These are phyloP conservation scores for Sanderia malayensis DNA, from an alignment of 30 jellyfish, hydroid and myxozoan species.

Conservation along the genomic window DNA sequence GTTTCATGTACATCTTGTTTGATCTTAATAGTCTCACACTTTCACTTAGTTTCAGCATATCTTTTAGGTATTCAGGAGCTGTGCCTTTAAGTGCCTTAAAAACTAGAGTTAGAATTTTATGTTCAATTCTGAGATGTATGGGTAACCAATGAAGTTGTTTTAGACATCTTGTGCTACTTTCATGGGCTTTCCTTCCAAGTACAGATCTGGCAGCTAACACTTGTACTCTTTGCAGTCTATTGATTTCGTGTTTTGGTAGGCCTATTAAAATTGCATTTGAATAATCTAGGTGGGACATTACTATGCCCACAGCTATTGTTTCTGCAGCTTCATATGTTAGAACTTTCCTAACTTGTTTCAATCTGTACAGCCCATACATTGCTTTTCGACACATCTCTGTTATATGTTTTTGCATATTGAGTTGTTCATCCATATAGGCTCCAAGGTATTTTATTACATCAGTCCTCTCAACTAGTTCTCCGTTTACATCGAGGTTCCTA, in stretches of 20 bases:
- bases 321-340: conserved; percentile 48
- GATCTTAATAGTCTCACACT: conserved; percentile 40
- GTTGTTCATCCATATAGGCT: conserved; percentile 52
- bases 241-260: conserved; percentile 45
- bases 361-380: conserved; percentile 45
- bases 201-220: conserved; percentile 38
- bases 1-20: conserved; percentile 44
- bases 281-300: conserved; percentile 45
- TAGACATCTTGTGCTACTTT: conserved; percentile 51
- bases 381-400: conserved; percentile 45
- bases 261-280: conserved; percentile 42
- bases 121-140: conserved; percentile 54
- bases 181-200: conserved; percentile 21
- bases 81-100: conserved; percentile 50
- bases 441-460: conserved; percentile 49
- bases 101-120: conserved; percentile 40
- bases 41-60: conserved; percentile 45
- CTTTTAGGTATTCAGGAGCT: conserved; percentile 52
- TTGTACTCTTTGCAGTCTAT: conserved; percentile 50
- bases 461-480: conserved; percentile 39
- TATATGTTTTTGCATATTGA: conserved; percentile 33
- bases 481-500: conserved; percentile 33
- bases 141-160: conserved; percentile 54
- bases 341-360: conserved; percentile 42
- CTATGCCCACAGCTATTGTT: conserved; percentile 43